Evolutionary conservation across 2,888 invertebrate species (phyloP).

Genomic region (Drosophila koepferae): DNA sequence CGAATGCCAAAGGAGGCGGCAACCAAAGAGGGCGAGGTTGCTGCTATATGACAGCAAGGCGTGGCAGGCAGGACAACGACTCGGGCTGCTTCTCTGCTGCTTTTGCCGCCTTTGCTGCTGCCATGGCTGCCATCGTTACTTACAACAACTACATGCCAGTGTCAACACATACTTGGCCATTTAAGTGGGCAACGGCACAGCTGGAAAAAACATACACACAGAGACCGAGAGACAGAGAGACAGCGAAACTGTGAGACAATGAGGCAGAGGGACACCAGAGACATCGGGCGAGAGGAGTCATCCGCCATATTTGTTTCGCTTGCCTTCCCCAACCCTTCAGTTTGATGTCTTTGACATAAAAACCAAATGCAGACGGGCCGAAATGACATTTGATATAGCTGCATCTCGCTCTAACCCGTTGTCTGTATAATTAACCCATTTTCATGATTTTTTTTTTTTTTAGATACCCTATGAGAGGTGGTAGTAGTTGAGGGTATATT

Average conservation of each 20-base stretch:
- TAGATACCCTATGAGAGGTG: slow-evolving; percentile 8
- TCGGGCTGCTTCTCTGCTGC: slow-evolving; percentile 49
- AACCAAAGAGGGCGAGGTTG: neutral
- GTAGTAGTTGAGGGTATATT: neutral
- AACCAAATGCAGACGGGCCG: slow-evolving; percentile 48
- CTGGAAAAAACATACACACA: slow-evolving; percentile 28
- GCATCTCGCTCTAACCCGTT: slow-evolving; percentile 21
- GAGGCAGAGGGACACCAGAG: slow-evolving; percentile 1
- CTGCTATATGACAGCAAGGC: slow-evolving; percentile 10
- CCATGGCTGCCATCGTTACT: slow-evolving; percentile 79
- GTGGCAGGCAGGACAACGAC: slow-evolving; percentile 60
- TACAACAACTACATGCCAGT: slow-evolving; percentile 84
- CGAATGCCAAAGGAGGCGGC: slow-evolving; percentile 35
- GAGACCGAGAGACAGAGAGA: slow-evolving; percentile 5
- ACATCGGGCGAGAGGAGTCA: slow-evolving; percentile 4
- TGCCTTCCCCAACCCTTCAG: neutral
- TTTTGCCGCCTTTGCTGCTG: slow-evolving; percentile 2
- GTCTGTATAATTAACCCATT: slow-evolving; percentile 71
- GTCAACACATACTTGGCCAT: slow-evolving; percentile 85
- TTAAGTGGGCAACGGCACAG: slow-evolving; percentile 67
- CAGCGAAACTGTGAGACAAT: slow-evolving; percentile 3
- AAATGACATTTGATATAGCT: slow-evolving; percentile 58
- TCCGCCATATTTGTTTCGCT: slow-evolving; percentile 78
- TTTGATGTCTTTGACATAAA: slow-evolving; percentile 76
- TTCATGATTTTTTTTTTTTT: slow-evolving; percentile 28